Base-by-base conservation (phyloP, 2,797 vertebrate species). In the Steatocranus sp. region DNA sequence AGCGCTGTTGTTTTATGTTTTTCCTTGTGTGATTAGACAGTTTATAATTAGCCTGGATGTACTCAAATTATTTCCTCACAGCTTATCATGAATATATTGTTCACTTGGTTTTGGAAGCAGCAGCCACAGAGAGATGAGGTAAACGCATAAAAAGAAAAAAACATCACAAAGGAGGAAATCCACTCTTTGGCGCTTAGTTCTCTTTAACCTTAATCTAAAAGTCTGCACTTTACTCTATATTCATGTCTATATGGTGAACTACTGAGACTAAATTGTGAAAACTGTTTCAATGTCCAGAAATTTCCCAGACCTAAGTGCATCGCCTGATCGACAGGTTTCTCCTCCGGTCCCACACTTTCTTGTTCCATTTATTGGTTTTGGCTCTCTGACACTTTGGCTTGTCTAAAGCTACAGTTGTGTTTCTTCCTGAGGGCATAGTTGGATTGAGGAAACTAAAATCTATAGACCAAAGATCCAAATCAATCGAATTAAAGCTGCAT, bases 361-460 rank as follows among this genome's bases (percentile, higher is more conserved):
- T 78, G 70, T 83, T 81, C 32, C 30, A 54, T 54, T 73, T 20
- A 66, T 76, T 77, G 70, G 81, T 88, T 87, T 78, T 30, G 73
- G 34, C 63, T 75, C 74, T 43, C 53, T 66, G 80, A 83, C 48
- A 78, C 63, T 63, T 66, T 80, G 78, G 53, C 77, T 54, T 54
- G 38, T 77, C 61, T 78, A 20, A 61, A 84, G 34, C 25, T 78
- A 32, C 3, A 10, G 49, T 75, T 76, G 56, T 78, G 36, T 75
- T 80, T 63, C 32, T 79, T 63, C 81, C n/a, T 68, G 4, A 56
- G 25, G n/a, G 41, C 46, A 68, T 78, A 46, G 53, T 75, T 51
- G 11, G 78, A 61, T 25, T 6, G 7, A 75, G 79, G 34, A 34
- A 75, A 15, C 77, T 70, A n/a, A 77, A 81, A 49, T 81, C 63